These are phyloP conservation scores for Centruroides vittatus DNA, from an alignment of 1,140 invertebrate species.

Conservation along the genomic window DNA sequence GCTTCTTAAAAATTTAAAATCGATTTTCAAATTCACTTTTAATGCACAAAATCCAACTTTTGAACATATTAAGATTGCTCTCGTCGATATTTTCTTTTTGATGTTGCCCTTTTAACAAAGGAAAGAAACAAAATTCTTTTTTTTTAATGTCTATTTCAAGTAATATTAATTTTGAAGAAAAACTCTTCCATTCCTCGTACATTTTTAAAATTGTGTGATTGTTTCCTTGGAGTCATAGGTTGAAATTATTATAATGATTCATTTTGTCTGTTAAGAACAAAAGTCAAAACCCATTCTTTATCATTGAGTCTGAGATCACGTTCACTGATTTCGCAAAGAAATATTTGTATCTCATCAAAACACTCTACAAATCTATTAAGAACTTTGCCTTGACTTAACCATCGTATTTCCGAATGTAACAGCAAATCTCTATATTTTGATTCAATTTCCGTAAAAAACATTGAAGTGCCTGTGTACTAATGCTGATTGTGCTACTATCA, in stretches of 20 bases:
- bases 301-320: neutral
- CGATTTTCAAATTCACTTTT: too few species aligned
- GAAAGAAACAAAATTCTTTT: neutral
- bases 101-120: neutral
- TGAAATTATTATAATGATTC: neutral
- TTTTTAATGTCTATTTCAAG: neutral
- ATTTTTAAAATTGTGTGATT: neutral
- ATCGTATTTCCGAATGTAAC: neutral
- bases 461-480: neutral
- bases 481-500: neutral
- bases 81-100: neutral
- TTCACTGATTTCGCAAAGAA: neutral
- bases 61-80: neutral
- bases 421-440: neutral
- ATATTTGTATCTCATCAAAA: constrained; percentile 2
- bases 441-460: neutral
- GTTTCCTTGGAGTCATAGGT: neutral
- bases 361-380: constrained; percentile 1
- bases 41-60: neutral
- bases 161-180: neutral
- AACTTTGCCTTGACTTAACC: neutral
- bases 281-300: neutral
- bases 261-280: neutral
- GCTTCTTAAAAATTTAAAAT: too few species aligned
- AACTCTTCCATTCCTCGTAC: neutral